Conservation (phyloP, 2,113 vertebrate genomes). For the Orthochromis indermauri region DNA sequence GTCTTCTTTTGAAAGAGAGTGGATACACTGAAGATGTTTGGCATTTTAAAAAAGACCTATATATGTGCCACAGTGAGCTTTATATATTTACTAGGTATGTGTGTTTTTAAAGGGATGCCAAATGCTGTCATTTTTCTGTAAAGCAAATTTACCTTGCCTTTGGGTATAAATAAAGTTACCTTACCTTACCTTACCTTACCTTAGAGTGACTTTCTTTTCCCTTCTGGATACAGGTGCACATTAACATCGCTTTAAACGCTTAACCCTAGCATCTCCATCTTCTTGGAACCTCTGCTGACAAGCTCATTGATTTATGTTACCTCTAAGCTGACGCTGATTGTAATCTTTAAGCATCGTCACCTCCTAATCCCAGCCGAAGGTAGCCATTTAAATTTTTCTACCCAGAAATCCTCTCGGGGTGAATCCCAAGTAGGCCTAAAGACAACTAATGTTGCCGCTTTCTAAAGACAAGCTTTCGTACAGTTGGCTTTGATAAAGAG, state of each 20-base stretch:
- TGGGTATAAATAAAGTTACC: no score
- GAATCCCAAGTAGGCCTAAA: neutral
- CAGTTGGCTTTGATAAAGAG: neutral
- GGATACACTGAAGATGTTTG: neutral
- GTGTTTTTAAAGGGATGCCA: no score
- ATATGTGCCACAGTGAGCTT: no score
- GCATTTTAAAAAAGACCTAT: constrained; percentile 1
- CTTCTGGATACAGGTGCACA: neutral
- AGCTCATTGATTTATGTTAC: constrained; percentile 1
- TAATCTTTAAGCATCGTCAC: neutral
- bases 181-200: no score
- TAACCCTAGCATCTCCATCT: neutral
- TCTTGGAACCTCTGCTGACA: neutral
- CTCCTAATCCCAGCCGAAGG: neutral
- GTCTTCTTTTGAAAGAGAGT: neutral
- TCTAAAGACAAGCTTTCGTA: neutral
- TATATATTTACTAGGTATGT: no score
- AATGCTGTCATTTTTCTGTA: no score
- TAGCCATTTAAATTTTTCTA: neutral
- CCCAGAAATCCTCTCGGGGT: neutral
- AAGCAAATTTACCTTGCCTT: no score
- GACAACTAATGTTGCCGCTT: neutral
- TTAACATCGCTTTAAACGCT: neutral
- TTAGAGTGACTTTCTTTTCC: neutral
- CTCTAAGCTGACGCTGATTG: neutral